Evolutionary conservation across 2,888 invertebrate genomes (phyloP).

Genomic region (Pachycephus smyrnensis): DNA sequence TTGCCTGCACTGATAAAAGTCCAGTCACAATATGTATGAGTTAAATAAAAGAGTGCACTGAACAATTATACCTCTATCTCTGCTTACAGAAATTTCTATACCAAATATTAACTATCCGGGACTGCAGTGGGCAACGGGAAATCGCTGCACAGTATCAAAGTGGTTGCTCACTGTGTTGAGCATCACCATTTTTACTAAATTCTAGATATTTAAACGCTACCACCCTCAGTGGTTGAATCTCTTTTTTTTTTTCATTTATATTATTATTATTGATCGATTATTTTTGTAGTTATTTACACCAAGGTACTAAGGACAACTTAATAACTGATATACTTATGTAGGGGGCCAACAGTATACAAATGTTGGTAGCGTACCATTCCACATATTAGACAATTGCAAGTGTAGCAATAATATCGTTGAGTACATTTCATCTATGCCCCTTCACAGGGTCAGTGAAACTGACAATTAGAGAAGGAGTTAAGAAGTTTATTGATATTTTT

Average conservation of each 20-base stretch:
- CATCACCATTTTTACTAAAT: constrained; percentile 38
- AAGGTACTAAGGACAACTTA: constrained; percentile 13
- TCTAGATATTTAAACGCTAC: constrained; percentile 27
- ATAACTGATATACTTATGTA: constrained; percentile 15
- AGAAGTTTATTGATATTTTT: neutral
- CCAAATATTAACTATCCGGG: constrained; percentile 82
- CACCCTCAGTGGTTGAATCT: neutral
- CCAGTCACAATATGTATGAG: neutral
- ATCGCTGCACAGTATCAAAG: constrained; percentile 43
- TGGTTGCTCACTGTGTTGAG: constrained; percentile 51
- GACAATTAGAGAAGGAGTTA: constrained; percentile 25
- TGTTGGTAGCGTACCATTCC: constrained; percentile 42
- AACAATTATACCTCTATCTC: constrained; percentile 11
- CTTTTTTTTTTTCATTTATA: constrained; percentile 6
- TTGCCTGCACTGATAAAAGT: neutral
- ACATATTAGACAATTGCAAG: constrained; percentile 34
- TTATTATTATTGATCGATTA: constrained; percentile 35
- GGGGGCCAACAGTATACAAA: constrained; percentile 32
- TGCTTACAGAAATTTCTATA: constrained; percentile 74
- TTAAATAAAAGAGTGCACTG: neutral
- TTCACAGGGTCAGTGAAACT: constrained; percentile 32
- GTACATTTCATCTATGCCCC: constrained; percentile 12
- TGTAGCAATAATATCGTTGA: constrained; percentile 10
- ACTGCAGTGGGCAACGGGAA: constrained; percentile 68
- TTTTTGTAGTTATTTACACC: constrained; percentile 46